Percentiles rank a stretch among this genome's conserved stretches.
Evolutionary conservation across 2,113 vertebrate genomes (phyloP).

Genomic region (Anoura caudifer): DNA sequence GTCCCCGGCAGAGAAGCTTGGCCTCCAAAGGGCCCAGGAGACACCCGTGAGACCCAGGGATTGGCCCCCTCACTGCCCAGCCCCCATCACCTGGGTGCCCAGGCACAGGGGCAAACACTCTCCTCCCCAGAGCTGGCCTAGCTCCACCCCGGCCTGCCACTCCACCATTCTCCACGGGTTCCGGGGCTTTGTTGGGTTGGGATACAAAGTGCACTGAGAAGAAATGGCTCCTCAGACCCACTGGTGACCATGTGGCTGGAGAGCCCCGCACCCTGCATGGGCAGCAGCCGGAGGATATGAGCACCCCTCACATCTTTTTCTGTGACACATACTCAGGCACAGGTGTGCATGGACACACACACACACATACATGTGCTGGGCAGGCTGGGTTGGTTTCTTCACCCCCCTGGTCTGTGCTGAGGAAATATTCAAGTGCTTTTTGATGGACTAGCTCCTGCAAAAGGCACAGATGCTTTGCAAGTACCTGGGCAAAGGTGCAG

Average conservation of each 20-base stretch:
- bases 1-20: neutral
- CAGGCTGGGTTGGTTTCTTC: neutral
- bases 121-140: neutral
- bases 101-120: neutral
- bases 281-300: neutral
- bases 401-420: neutral
- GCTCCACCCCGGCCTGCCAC: neutral
- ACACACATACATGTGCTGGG: too few relatives aligned
- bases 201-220: neutral
- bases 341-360: fast-evolving
- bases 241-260: neutral
- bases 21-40: neutral
- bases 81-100: neutral
- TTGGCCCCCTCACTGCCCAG: neutral
- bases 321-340: neutral
- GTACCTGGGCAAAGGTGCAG: neutral
- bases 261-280: neutral
- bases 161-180: neutral
- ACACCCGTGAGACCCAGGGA: neutral
- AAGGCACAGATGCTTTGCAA: neutral
- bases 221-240: neutral
- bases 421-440: neutral
- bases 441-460: neutral
- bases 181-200: neutral
- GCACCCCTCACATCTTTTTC: neutral